Percentiles rank a stretch among this genome's conserved stretches.
Evolutionary conservation across 1,140 invertebrate species (phyloP).

Genomic region (Hestina assimilis): DNA sequence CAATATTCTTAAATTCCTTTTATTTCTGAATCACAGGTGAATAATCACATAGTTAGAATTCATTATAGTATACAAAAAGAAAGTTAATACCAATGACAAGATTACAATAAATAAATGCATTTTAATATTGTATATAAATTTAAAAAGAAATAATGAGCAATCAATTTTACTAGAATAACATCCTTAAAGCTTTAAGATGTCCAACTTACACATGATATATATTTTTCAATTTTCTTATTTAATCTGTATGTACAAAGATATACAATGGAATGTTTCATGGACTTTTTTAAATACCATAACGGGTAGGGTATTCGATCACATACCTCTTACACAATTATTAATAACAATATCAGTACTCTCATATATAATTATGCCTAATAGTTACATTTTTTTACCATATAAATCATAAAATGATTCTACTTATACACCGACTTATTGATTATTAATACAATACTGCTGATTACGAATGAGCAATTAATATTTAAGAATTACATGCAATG

Average conservation of each 20-base stretch:
- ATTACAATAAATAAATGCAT: conserved; percentile 36
- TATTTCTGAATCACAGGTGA: conserved; percentile 1
- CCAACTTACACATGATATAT: conserved; percentile 48
- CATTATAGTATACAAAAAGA: conserved; percentile 15
- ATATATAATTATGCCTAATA: conserved; percentile 44
- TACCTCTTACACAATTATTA: conserved; percentile 31
- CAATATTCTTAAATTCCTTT: neutral
- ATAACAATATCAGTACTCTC: conserved; percentile 67
- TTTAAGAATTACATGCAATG: neutral
- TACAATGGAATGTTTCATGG: conserved; percentile 73
- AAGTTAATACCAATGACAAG: conserved; percentile 13
- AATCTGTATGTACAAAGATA: conserved; percentile 58
- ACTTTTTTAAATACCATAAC: conserved; percentile 52
- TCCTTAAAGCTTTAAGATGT: conserved; percentile 69
- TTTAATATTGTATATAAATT: conserved; percentile 27
- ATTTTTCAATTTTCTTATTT: conserved; percentile 33
- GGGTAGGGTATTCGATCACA: conserved; percentile 58
- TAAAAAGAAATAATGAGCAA: conserved; percentile 66
- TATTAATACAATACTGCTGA: conserved; percentile 59
- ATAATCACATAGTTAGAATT: conserved; percentile 8
- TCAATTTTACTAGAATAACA: conserved; percentile 57
- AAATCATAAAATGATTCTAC: conserved; percentile 32
- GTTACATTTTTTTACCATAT: conserved; percentile 30
- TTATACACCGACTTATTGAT: conserved; percentile 44
- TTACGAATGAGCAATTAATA: conserved; percentile 54